These are phyloP conservation scores for Ruditapes philippinarum DNA, from an alignment of 1,140 invertebrate genomes.

Conservation along the genomic window DNA sequence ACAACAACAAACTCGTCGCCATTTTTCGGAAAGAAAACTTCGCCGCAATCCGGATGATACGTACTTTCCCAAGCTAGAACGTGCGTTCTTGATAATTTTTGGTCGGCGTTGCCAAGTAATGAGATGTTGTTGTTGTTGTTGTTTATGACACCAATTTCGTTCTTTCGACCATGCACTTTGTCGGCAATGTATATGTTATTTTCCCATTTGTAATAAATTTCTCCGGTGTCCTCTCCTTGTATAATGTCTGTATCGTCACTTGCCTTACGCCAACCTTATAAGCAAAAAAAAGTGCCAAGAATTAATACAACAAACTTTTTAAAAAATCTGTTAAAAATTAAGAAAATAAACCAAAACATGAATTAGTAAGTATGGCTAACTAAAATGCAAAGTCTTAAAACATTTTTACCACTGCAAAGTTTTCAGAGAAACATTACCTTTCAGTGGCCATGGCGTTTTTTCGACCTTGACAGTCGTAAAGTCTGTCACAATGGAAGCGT, in stretches of 20 bases:
- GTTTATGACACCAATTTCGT: not conserved
- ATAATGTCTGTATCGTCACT: constrained; percentile 9
- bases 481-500: constrained; percentile 57
- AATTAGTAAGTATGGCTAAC: too few species aligned
- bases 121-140: not conserved
- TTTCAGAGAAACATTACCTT: constrained; percentile 29
- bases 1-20: constrained; percentile 56
- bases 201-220: constrained; percentile 16
- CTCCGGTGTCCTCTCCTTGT: not conserved
- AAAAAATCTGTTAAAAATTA: too few species aligned
- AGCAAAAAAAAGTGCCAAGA: too few species aligned
- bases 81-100: not conserved
- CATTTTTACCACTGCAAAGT: too few species aligned
- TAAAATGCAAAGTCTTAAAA: too few species aligned
- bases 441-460: constrained; percentile 62
- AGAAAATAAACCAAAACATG: too few species aligned
- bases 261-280: constrained; percentile 38
- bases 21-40: constrained; percentile 65
- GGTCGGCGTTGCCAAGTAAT: not conserved
- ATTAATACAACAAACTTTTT: too few species aligned
- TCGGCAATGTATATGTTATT: not conserved
- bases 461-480: constrained; percentile 60
- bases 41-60: constrained; percentile 68
- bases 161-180: not conserved
- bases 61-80: constrained; percentile 59